phyloP scores from a whole-genome alignment of 2,888 invertebrate species.

The Cataglyphis cursor region DNA sequence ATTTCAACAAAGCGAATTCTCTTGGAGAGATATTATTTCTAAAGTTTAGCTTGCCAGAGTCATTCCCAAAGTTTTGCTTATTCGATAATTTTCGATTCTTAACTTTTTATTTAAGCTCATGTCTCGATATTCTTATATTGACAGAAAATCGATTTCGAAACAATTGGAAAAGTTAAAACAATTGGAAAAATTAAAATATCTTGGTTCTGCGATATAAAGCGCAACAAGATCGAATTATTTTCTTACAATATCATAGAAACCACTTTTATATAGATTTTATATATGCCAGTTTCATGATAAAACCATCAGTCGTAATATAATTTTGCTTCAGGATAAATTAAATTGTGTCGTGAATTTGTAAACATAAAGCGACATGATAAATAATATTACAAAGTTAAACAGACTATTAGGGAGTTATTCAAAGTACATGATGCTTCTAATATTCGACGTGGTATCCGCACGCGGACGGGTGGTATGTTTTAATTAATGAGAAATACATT shows the following conservation, averaged over 20 bases:
- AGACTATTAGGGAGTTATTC: not conserved
- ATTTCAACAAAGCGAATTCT: not conserved
- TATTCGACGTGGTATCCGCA: not conserved
- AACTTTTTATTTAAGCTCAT: not conserved
- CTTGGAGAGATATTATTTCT: not conserved
- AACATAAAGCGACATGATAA: not conserved
- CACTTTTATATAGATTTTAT: not conserved
- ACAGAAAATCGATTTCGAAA: not conserved
- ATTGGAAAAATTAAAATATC: not conserved
- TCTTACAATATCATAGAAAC: not conserved
- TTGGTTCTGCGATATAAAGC: not conserved
- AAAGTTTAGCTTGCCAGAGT: not conserved
- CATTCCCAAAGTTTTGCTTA: not conserved
- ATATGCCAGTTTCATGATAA: not conserved
- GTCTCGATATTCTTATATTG: not conserved
- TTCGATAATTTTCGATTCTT: not conserved
- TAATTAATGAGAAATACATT: conserved; percentile 41
- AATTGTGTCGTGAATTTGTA: conserved; percentile 7
- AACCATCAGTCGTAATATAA: not conserved
- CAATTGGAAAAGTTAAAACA: not conserved
- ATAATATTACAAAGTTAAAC: conserved; percentile 8
- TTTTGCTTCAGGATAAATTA: not conserved
- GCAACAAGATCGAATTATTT: not conserved
- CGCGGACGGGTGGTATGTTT: not conserved
- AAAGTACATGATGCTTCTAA: not conserved